These are phyloP conservation scores for Mugil cephalus DNA, from an alignment of 2,113 vertebrate species.

Conservation along the genomic window DNA sequence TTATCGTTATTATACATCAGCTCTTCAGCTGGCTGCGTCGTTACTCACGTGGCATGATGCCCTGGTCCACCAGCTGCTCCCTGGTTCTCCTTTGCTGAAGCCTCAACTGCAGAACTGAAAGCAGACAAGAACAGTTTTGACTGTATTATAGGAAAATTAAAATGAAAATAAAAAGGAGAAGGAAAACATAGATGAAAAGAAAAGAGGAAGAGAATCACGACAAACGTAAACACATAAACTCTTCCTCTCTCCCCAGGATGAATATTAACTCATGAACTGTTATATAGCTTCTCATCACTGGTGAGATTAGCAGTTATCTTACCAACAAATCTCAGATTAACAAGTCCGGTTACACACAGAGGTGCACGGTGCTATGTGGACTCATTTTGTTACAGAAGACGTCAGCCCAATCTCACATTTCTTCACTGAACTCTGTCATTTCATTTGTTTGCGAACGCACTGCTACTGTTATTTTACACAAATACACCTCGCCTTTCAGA, in stretches of 20 bases:
- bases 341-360: no score
- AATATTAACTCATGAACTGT: neutral
- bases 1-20: constrained; percentile 10
- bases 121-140: constrained; percentile 31
- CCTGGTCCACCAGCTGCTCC: constrained; percentile 98
- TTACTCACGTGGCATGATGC: constrained; percentile 99
- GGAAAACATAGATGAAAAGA: neutral
- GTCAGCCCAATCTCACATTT: no score
- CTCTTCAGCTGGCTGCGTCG: neutral
- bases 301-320: no score
- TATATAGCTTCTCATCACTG: no score
- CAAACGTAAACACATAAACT: neutral
- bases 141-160: neutral
- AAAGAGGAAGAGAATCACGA: neutral
- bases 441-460: neutral
- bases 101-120: constrained; percentile 94
- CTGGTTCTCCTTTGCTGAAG: constrained; percentile 95
- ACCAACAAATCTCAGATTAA: no score
- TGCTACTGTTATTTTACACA: no score
- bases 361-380: no score
- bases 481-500: no score
- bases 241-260: neutral
- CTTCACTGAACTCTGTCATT: neutral
- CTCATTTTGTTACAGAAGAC: no score
- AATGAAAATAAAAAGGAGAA: neutral